Evolutionary conservation across 2,888 invertebrate genomes (phyloP).

Genomic region (Idaea biselata): DNA sequence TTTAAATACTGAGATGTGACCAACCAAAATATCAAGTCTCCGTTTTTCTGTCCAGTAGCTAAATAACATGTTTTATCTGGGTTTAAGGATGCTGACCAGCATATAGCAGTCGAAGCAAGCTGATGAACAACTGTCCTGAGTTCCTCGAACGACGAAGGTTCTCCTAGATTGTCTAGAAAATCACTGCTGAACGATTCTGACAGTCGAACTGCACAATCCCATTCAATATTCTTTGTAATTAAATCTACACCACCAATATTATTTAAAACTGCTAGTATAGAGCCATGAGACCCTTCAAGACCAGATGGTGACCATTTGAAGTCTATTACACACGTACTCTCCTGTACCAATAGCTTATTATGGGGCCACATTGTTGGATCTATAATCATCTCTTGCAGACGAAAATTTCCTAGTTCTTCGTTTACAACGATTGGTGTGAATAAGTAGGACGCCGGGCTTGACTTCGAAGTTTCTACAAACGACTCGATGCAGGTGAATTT

Average conservation of each 20-base stretch:
- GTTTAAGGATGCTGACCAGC: slow-evolving; percentile 51
- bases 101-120: slow-evolving; percentile 50
- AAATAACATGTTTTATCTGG: slow-evolving; percentile 49
- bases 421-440: slow-evolving; percentile 41
- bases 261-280: slow-evolving; percentile 55
- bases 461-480: slow-evolving; percentile 43
- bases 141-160: slow-evolving; percentile 36
- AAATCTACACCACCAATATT: slow-evolving; percentile 62
- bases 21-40: slow-evolving; percentile 54
- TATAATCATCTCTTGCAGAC: slow-evolving; percentile 56
- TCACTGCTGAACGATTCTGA: slow-evolving; percentile 39
- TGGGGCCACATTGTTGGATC: slow-evolving; percentile 65
- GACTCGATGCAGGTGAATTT: slow-evolving; percentile 48
- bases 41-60: slow-evolving; percentile 62
- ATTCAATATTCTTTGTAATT: slow-evolving; percentile 36
- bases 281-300: slow-evolving; percentile 38
- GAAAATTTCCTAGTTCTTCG: slow-evolving; percentile 45
- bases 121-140: slow-evolving; percentile 44
- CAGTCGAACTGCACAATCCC: slow-evolving; percentile 46
- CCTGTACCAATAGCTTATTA: slow-evolving; percentile 47
- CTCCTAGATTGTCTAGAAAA: slow-evolving; percentile 22
- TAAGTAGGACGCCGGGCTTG: slow-evolving; percentile 48
- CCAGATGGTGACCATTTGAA: slow-evolving; percentile 57
- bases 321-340: slow-evolving; percentile 45
- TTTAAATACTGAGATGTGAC: slow-evolving; percentile 29